Conservation (phyloP, 1,140 invertebrate species). For the Medauroidea extradentata region DNA sequence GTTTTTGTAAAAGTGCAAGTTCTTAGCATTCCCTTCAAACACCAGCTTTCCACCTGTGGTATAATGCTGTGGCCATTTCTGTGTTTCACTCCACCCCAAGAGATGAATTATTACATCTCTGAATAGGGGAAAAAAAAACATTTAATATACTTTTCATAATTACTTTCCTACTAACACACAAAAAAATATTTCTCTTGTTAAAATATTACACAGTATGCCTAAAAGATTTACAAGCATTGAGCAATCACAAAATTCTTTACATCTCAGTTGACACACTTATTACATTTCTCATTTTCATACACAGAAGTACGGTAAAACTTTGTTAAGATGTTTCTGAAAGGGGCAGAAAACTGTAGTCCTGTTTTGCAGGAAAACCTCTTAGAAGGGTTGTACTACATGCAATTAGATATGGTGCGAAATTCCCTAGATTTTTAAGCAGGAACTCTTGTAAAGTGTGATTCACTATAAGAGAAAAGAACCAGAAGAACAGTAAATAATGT, state of each 20-base stretch:
- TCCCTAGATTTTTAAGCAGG: neutral
- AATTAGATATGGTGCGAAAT: neutral
- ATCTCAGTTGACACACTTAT: no score
- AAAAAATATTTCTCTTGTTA: no score
- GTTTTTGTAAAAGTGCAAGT: slow-evolving; percentile 10
- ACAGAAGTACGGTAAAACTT: neutral
- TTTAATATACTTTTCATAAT: no score
- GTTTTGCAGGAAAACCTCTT: neutral
- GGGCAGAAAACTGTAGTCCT: neutral
- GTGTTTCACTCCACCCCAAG: slow-evolving; percentile 52
- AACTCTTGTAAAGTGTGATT: neutral
- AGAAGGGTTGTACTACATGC: neutral
- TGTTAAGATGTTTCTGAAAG: neutral
- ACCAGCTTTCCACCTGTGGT: slow-evolving; percentile 51
- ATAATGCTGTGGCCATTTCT: slow-evolving; percentile 50
- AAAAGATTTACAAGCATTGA: no score
- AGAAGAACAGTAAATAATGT: slow-evolving; percentile 1
- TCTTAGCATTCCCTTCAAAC: slow-evolving; percentile 47
- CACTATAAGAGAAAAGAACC: neutral
- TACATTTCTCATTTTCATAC: neutral
- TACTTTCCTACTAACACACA: no score
- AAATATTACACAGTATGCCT: no score
- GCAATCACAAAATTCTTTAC: no score
- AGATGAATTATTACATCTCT: slow-evolving; percentile 55
- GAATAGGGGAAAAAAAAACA: no score